Conservation (phyloP, 2,888 invertebrate species). For the Macrosiphum euphorbiae region DNA sequence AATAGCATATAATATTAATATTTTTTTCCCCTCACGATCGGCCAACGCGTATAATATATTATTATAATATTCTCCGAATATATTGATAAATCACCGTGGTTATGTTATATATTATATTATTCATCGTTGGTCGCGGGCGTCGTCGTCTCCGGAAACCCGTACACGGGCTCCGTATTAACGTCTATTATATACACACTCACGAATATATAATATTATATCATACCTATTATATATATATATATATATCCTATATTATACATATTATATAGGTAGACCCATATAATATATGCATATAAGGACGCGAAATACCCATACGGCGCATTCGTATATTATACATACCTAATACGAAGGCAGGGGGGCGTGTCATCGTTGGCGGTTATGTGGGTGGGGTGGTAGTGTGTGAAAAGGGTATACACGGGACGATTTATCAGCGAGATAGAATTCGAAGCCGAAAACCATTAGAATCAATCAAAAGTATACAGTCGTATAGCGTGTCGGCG, state of each 20-base stretch:
- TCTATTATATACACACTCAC: background rate
- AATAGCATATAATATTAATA: background rate
- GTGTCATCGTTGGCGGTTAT: background rate
- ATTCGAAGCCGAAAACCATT: slow-evolving; percentile 55
- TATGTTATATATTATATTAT: slow-evolving; percentile 1
- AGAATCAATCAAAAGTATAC: slow-evolving; percentile 58
- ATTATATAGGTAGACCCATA: too few species aligned
- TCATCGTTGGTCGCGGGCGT: background rate
- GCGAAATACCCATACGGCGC: background rate
- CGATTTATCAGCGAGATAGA: slow-evolving; percentile 55
- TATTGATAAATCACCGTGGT: background rate
- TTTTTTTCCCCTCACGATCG: background rate
- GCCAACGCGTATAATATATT: background rate
- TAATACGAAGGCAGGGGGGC: background rate
- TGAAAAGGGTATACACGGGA: background rate
- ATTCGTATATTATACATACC: background rate
- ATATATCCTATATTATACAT: background rate
- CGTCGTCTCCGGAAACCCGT: background rate
- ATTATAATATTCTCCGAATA: background rate
- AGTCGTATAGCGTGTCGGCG: background rate
- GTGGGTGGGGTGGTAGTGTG: background rate
- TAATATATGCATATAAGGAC: too few species aligned
- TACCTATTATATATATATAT: background rate
- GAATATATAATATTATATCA: too few species aligned
- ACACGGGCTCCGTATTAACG: background rate